Evolutionary conservation across 1,140 invertebrate species (phyloP), one percentile per base, ranked within the genome.

Genomic region (Neuroterus valhalla): DNA sequence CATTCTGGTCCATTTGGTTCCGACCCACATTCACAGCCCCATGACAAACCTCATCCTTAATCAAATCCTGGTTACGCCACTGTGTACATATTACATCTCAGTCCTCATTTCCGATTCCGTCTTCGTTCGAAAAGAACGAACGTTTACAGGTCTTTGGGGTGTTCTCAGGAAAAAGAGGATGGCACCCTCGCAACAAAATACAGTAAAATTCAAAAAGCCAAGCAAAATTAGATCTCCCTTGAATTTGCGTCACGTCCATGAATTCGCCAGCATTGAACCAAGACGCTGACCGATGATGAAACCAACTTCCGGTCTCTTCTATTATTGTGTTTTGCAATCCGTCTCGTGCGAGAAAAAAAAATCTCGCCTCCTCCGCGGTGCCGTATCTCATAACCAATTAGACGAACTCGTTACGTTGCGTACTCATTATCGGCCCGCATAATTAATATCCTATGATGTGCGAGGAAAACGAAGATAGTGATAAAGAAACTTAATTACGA

Each of bases 401-500:
- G 23, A 78, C 71, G 71, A 74, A 77, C 76, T 75, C 74, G 74
- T 80, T 80, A 77, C 46, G 74, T 55, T 55, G 75, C 79, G 73
- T 77, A 77, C 72, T 77, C 78, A 77, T 81, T 79, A 81, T 81
- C 75, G 67, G 69, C 52, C 42, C 17, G 80, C 74, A 77, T 79
- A 81, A 81, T 81, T 78, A 81, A 81, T 77, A 81, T 79, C 26
- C 76, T 74, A 66, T 72, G 73, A 70, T 72, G 73, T 73, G 72
- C 68, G 62, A 50, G 44, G 71, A 46, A 68, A 74, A 75, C 23
- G 74, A 77, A 74, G 70, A 76, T 50, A 55, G 23, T 42, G 73
- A 23, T 42, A 77, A 77, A 81, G 79, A 73, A 52, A 77, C 71
- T 14, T 17, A 23, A 44, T 62, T 52, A 44, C 31, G 45, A 17